Evolutionary conservation across 2,888 invertebrate species (phyloP).

Genomic region (Nasonovia ribisnigri): DNA sequence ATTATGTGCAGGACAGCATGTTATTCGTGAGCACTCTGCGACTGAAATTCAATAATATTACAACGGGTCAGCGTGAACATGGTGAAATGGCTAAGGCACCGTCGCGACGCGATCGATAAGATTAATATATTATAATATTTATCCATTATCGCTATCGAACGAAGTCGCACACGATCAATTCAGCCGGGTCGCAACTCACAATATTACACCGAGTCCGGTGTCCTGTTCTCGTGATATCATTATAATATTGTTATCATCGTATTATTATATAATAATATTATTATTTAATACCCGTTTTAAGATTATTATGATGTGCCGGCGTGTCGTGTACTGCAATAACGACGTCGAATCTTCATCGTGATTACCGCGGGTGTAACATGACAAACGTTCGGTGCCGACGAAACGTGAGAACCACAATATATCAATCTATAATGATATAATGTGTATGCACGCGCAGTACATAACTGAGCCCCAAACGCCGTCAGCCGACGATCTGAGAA

Average conservation of each 20-base stretch:
- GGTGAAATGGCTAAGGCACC: neutral
- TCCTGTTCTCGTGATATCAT: neutral
- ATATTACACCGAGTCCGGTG: neutral
- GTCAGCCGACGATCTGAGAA: neutral
- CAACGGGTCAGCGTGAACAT: neutral
- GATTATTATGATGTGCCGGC: neutral
- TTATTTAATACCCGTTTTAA: neutral
- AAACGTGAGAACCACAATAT: slow-evolving; percentile 30
- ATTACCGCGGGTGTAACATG: slow-evolving; percentile 48
- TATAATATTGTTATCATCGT: neutral
- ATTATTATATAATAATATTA: neutral
- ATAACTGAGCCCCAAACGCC: neutral
- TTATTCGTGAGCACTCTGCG: neutral
- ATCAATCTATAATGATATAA: neutral
- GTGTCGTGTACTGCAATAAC: neutral
- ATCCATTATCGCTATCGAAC: neutral
- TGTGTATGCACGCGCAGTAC: neutral
- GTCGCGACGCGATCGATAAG: too few relatives aligned
- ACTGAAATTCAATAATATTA: neutral
- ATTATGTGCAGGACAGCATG: neutral
- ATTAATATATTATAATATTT: neutral
- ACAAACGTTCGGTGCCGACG: slow-evolving; percentile 40
- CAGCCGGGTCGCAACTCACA: neutral
- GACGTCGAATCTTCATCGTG: neutral
- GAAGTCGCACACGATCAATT: neutral